phyloP scores from a whole-genome alignment of 2,888 invertebrate genomes.

The Pristionchus japonicus region DNA sequence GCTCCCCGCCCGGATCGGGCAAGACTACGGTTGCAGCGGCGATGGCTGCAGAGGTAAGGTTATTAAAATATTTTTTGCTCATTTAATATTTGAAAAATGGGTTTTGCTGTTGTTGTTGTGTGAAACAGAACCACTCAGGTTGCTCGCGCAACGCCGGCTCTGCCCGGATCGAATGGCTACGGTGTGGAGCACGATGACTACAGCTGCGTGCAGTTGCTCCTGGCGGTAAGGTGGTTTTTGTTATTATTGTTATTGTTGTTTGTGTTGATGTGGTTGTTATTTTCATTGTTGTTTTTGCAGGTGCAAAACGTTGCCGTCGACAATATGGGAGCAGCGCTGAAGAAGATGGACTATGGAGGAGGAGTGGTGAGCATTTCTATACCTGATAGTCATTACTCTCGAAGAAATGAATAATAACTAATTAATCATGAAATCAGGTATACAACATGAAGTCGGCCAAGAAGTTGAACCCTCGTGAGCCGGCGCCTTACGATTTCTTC shows the following conservation, averaged over 20 bases:
- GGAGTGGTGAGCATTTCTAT: background rate
- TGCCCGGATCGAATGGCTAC: background rate
- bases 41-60: background rate
- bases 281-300: background rate
- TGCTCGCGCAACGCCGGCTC: background rate
- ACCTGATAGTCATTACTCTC: background rate
- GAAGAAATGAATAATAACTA: background rate
- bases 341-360: background rate
- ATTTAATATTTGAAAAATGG: background rate
- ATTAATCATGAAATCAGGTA: background rate
- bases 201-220: background rate
- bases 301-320: background rate
- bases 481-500: background rate
- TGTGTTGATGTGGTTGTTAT: no score
- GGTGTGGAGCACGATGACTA: background rate
- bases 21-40: slow-evolving; percentile 30
- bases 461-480: background rate
- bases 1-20: background rate
- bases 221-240: background rate
- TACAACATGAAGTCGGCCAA: background rate
- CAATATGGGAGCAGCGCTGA: slow-evolving; percentile 4
- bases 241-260: background rate
- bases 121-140: no score
- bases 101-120: background rate
- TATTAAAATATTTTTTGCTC: background rate